These are phyloP conservation scores for Cyclophora punctaria DNA, from an alignment of 2,888 invertebrate genomes.

Conservation along the genomic window DNA sequence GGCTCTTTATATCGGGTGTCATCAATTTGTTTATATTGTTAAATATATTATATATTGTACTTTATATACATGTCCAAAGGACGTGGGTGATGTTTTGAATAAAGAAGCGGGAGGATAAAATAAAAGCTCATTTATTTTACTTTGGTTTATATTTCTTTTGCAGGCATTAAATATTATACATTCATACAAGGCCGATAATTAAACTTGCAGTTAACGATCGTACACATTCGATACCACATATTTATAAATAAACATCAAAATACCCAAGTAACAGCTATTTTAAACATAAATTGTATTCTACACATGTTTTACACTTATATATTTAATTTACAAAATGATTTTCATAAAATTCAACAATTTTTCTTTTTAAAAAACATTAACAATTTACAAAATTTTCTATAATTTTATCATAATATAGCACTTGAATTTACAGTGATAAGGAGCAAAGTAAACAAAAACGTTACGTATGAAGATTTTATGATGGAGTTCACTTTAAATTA, in stretches of 20 bases:
- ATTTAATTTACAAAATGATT: conserved; percentile 51
- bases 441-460: too few species aligned
- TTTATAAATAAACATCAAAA: conserved; percentile 23
- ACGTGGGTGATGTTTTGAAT: not conserved
- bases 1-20: too few species aligned
- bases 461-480: too few species aligned
- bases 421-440: conserved; percentile 29
- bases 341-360: conserved; percentile 64
- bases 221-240: conserved; percentile 29
- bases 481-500: too few species aligned
- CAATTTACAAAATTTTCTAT: conserved; percentile 59
- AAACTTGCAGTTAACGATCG: conserved; percentile 36
- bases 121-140: conserved; percentile 25
- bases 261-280: conserved; percentile 20
- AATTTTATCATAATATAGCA: conserved; percentile 23
- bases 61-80: not conserved
- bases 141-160: conserved; percentile 56
- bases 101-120: conserved; percentile 18
- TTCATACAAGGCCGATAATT: conserved; percentile 54
- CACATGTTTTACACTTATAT: conserved; percentile 31
- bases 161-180: conserved; percentile 59
- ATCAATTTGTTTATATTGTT: too few species aligned
- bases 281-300: conserved; percentile 23
- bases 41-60: not conserved
- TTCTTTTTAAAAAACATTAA: conserved; percentile 46